Conservation (phyloP, 1,140 invertebrate genomes). For the Grapholita molesta region DNA sequence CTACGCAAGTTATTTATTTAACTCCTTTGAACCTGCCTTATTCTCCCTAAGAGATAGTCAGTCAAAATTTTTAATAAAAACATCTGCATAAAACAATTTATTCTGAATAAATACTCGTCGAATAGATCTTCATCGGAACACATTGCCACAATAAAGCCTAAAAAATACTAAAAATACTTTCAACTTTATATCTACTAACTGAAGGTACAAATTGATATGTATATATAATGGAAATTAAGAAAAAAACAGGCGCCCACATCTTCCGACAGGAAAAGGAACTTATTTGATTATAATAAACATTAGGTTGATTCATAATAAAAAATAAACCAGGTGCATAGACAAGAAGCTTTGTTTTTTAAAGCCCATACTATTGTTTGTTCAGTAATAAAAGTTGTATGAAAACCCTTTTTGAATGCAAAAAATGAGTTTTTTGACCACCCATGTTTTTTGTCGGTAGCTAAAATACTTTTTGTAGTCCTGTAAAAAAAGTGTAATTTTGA, state of each 20-base stretch:
- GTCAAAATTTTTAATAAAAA: slow-evolving; percentile 26
- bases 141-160: slow-evolving; percentile 49
- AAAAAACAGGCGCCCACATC: slow-evolving; percentile 63
- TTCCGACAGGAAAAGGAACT: slow-evolving; percentile 72
- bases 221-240: slow-evolving; percentile 17
- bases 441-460: slow-evolving; percentile 38
- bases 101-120: slow-evolving; percentile 42
- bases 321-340: slow-evolving; percentile 60
- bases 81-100: slow-evolving; percentile 63
- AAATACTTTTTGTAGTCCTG: slow-evolving; percentile 34
- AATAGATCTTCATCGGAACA: slow-evolving; percentile 51
- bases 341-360: slow-evolving; percentile 52
- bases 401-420: slow-evolving; percentile 50
- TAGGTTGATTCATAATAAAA: slow-evolving; percentile 52
- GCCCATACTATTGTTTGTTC: slow-evolving; percentile 55
- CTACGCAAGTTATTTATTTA: background rate
- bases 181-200: slow-evolving; percentile 24
- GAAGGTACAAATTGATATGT: slow-evolving; percentile 28
- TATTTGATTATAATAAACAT: slow-evolving; percentile 75
- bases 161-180: slow-evolving; percentile 32
- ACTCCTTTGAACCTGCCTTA: background rate
- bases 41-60: background rate
- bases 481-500: slow-evolving; percentile 47
- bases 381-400: slow-evolving; percentile 57
- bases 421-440: slow-evolving; percentile 31